Evolutionary conservation across 1,140 invertebrate species (phyloP), one percentile per base, ranked within the genome.

Genomic region (Geopemphigus sp.): DNA sequence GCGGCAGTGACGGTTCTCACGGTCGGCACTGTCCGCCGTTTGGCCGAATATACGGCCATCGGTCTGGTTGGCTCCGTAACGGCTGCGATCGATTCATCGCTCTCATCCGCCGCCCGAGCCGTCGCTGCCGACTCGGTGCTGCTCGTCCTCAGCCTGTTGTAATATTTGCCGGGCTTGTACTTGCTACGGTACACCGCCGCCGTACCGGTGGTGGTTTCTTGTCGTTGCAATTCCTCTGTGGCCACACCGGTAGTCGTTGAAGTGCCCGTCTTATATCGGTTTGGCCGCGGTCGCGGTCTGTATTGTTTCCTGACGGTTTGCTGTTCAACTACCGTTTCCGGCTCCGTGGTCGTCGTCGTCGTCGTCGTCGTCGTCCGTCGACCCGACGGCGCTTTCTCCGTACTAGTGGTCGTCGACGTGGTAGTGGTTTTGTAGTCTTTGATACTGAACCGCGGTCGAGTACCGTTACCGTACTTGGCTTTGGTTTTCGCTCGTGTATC

Each of bases 371-470:
- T 70, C 29, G 15, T 78, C 29, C n/a, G 61, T n/a, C 24, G 45
- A 24, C 14, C 50, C 15, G 45, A 29, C 59, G 22, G 54, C 64
- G 24, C 45, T 78, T 53, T 61, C 74, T 15, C 78, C 56, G 57
- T 81, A 15, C 19, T 76, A 14, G 61, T 56, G 4, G 32, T 80
- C 0, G 53, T 15, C n/a, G 53, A n/a, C 63, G 66, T 64, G 54
- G 68, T 47, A 10, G 29, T 84, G 24, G 84, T 86, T 82, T 86
- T 87, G 82, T 88, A 88, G 68, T 88, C 87, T 81, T 88, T 84
- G 24, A 84, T 83, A 57, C 83, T 84, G 73, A 84, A 84, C 68
- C 83, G 66, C 24, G 83, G 83, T 72, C 83, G 81, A 0, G 82
- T 82, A 19, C 81, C 78, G 73, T 82, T 83, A 6, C 81, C 82